A percentile compares a stretch with the other conserved stretches of the same genome.
Evolutionary conservation across 2,888 invertebrate genomes (phyloP).

Genomic region (Antheraea assamensis): DNA sequence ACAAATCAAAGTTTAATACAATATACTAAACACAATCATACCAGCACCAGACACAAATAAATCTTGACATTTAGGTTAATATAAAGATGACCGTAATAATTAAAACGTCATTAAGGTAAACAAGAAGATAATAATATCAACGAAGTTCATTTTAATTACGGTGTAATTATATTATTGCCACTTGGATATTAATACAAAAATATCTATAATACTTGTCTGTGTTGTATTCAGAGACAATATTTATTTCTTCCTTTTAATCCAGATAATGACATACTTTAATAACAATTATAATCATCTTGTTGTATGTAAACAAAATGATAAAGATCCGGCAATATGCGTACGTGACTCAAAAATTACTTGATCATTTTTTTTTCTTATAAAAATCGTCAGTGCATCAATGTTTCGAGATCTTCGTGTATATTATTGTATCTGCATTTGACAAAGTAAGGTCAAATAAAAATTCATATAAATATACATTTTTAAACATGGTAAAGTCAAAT

Average conservation of each 20-base stretch:
- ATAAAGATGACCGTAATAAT: not conserved
- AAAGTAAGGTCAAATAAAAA: too few relatives aligned
- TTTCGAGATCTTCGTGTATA: too few relatives aligned
- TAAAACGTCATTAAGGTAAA: not conserved
- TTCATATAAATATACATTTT: too few relatives aligned
- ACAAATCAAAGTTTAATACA: not conserved
- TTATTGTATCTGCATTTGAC: too few relatives aligned
- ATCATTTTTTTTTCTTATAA: too few relatives aligned
- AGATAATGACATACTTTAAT: not conserved
- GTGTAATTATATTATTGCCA: not conserved
- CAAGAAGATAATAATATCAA: not conserved
- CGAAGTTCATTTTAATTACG: not conserved
- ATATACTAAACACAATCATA: not conserved
- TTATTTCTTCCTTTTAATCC: not conserved
- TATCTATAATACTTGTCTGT: not conserved
- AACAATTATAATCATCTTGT: too few relatives aligned
- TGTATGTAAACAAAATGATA: too few relatives aligned
- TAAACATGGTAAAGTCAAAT: too few relatives aligned
- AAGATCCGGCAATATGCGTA: too few relatives aligned
- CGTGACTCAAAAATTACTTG: too few relatives aligned
- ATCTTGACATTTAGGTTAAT: not conserved
- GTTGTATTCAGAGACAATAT: not conserved
- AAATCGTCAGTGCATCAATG: too few relatives aligned
- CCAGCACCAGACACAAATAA: not conserved
- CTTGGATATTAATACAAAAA: not conserved